Percentiles rank a stretch among this genome's conserved stretches.
phyloP scores from a whole-genome alignment of 2,888 invertebrate species.

The Drosophila hawaiiensis region DNA sequence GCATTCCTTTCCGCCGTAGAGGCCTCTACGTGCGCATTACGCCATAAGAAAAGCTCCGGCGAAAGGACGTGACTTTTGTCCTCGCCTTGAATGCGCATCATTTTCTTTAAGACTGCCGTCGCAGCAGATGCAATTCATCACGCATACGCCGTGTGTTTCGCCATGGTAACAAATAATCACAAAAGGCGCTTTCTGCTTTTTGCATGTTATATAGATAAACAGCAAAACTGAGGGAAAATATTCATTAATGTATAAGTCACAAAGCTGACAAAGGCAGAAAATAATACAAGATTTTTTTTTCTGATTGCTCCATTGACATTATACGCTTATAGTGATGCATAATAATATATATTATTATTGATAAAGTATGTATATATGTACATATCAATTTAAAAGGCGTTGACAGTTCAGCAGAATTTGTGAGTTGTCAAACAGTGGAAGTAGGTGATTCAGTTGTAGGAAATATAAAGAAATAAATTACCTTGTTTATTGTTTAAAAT shows the following conservation, averaged over 20 bases:
- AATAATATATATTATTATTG: background rate
- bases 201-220: background rate
- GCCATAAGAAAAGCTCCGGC: constrained; percentile 27
- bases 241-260: background rate
- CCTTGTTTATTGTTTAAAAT: background rate
- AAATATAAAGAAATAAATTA: background rate
- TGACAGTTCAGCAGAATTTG: background rate
- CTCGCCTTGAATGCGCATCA: constrained; percentile 63
- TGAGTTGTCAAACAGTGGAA: background rate
- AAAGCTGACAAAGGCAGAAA: background rate
- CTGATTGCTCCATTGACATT: background rate
- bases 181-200: background rate
- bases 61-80: constrained; percentile 60
- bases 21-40: constrained; percentile 56
- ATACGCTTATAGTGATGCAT: background rate
- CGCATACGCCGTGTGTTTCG: constrained; percentile 37
- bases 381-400: background rate
- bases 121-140: constrained; percentile 38
- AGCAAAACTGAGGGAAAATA: background rate
- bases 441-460: background rate
- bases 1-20: constrained; percentile 58
- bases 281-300: too few species aligned
- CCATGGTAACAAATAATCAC: constrained; percentile 3
- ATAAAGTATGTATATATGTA: too few species aligned
- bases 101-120: constrained; percentile 50